phyloP scores from a whole-genome alignment of 2,797 vertebrate genomes.

The Poliocrania exsul region DNA sequence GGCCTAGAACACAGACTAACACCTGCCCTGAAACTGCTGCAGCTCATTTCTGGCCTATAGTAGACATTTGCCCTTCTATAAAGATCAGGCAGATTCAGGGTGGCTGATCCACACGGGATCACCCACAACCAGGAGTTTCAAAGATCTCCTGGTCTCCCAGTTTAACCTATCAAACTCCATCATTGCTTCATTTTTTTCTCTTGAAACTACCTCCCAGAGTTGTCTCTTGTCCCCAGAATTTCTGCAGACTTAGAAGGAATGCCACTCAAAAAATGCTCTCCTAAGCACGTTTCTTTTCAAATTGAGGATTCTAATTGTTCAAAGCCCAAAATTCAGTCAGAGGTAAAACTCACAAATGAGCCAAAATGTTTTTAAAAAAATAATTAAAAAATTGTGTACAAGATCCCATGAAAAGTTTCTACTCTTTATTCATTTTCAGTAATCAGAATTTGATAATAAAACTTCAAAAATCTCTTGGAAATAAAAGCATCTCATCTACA shows the following conservation, averaged over 20 bases:
- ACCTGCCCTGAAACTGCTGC: background rate
- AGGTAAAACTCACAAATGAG: background rate
- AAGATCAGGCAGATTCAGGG: background rate
- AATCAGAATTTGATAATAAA: background rate
- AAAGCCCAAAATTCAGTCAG: background rate
- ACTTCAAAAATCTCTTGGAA: background rate
- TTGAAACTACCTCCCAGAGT: background rate
- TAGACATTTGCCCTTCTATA: background rate
- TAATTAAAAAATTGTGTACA: background rate
- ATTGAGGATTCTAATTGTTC: background rate
- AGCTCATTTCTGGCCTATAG: background rate
- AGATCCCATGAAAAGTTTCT: background rate
- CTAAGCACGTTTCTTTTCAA: background rate
- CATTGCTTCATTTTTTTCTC: background rate
- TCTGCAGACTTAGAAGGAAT: background rate
- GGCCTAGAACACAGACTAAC: background rate
- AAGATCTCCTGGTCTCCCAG: background rate
- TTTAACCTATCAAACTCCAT: background rate
- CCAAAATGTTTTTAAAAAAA: background rate
- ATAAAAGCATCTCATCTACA: background rate
- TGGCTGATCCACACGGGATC: background rate
- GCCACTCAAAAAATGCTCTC: fast-evolving
- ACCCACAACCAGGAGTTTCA: background rate
- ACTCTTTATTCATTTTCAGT: background rate
- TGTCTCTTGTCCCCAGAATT: background rate